phyloP scores from a whole-genome alignment of 92 coral and sea anemone genomes.

The Epizoanthus illoricatus region DNA sequence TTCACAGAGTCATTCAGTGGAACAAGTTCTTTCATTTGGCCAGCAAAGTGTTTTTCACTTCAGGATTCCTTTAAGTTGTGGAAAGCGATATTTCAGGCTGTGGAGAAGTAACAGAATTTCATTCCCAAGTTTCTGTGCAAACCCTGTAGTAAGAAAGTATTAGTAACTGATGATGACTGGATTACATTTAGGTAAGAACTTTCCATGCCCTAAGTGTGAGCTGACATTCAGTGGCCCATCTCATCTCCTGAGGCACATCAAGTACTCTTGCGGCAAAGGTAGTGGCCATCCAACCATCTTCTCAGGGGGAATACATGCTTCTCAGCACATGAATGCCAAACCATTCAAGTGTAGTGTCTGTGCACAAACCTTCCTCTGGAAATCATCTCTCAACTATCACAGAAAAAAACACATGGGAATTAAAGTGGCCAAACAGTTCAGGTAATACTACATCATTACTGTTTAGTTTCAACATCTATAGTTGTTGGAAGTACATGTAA shows the following conservation, averaged over 20 bases:
- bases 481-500: no score
- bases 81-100: no score
- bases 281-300: constrained; percentile 17
- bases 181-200: constrained; percentile 14
- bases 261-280: constrained; percentile 23
- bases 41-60: no score
- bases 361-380: constrained; percentile 42
- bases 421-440: constrained; percentile 8
- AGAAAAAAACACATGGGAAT: constrained; percentile 37
- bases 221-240: constrained; percentile 26
- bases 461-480: no score
- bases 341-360: constrained; percentile 39
- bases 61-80: no score
- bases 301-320: constrained; percentile 25
- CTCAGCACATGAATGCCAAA: constrained; percentile 26
- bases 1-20: no score
- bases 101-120: no score
- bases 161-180: no score
- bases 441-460: background rate
- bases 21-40: no score
- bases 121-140: no score
- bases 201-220: constrained; percentile 21
- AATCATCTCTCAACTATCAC: constrained; percentile 36
- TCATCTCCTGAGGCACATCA: constrained; percentile 26
- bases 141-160: no score